Conservation (phyloP, 1,140 invertebrate species). For the Drosophila pruinosa region DNA sequence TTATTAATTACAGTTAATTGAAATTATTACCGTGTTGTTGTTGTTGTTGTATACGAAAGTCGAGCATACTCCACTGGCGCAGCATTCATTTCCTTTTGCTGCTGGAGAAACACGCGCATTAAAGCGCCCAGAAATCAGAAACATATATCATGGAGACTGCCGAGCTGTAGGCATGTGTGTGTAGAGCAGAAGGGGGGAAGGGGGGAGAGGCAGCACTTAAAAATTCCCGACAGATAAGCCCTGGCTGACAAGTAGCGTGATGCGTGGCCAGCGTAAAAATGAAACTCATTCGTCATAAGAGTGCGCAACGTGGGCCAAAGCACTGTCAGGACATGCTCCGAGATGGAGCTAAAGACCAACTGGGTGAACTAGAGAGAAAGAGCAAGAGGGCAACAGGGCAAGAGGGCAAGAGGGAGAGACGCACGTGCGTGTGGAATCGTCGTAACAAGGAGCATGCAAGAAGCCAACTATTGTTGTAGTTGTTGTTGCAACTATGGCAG, state of each 20-base stretch:
- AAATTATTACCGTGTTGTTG: neutral
- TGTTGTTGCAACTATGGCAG: conserved; percentile 54
- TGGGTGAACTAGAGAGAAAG: neutral
- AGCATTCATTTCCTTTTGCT: neutral
- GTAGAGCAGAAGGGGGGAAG: neutral
- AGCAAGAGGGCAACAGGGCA: neutral
- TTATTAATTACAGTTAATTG: neutral
- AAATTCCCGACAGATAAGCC: conserved; percentile 69
- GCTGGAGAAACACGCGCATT: neutral
- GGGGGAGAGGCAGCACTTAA: conserved; percentile 40
- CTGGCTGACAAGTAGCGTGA: conserved; percentile 60
- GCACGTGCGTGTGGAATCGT: conserved; percentile 59
- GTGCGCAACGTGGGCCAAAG: conserved; percentile 16
- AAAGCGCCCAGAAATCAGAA: conserved; percentile 6
- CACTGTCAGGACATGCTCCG: too few relatives aligned
- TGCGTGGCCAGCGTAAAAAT: conserved; percentile 61
- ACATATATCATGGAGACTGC: conserved; percentile 2
- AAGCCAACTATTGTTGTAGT: conserved; percentile 6
- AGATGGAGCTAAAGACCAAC: neutral
- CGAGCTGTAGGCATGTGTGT: neutral
- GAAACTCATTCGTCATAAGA: conserved; percentile 73
- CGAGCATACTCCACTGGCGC: neutral
- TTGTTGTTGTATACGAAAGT: neutral
- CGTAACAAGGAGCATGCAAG: conserved; percentile 7
- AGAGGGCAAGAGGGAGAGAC: neutral